Percentiles rank a stretch among this genome's conserved stretches.
Conservation (phyloP, 2,113 vertebrate species). For the Oriolus oriolus region DNA sequence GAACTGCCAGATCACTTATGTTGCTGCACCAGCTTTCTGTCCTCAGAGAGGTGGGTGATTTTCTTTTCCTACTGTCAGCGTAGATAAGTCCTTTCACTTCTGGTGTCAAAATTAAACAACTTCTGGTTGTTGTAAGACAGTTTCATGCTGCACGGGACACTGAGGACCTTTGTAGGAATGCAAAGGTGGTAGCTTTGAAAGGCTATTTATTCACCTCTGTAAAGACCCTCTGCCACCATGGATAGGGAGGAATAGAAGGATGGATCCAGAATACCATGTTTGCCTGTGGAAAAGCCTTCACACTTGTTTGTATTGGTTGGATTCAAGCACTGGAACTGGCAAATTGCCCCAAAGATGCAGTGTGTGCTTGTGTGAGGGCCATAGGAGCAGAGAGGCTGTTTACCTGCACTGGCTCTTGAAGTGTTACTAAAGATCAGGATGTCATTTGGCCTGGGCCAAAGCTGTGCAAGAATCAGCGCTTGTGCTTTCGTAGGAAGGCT, state of each 20-base stretch:
- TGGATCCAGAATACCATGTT: neutral
- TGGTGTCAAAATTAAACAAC: neutral
- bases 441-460: neutral
- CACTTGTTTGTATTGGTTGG: neutral
- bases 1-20: slow-evolving; percentile 57
- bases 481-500: neutral
- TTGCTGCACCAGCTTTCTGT: slow-evolving; percentile 35
- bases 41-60: neutral
- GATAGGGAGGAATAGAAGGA: neutral
- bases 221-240: neutral
- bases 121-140: neutral
- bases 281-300: neutral
- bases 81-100: neutral
- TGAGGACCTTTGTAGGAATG: neutral
- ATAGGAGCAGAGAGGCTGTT: neutral
- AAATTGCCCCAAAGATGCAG: neutral
- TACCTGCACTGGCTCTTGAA: neutral
- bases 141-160: neutral
- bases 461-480: neutral
- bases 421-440: accelerated
- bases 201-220: neutral
- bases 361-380: neutral
- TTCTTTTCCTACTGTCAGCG: neutral
- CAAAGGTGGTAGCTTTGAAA: neutral
- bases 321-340: neutral